Percentiles rank a stretch among this genome's conserved stretches.
Evolutionary conservation across 1,140 invertebrate genomes (phyloP).

Genomic region (Adoxophyes honmai): DNA sequence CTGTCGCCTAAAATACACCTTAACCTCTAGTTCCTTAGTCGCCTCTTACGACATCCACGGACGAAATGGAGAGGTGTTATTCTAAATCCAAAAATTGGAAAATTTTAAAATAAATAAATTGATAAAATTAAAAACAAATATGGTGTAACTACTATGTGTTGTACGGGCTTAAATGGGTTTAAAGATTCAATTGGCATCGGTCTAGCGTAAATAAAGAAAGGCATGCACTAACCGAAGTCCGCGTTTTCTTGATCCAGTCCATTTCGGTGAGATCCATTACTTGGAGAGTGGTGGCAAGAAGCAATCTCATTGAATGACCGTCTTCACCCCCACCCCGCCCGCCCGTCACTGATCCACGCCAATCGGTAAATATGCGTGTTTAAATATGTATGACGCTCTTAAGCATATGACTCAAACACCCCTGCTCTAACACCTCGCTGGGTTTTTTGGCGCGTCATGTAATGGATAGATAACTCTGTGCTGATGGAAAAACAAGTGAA

Average conservation of each 20-base stretch:
- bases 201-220: not conserved
- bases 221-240: slow-evolving; percentile 45
- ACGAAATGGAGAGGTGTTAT: too few species aligned
- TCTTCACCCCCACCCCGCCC: slow-evolving; percentile 40
- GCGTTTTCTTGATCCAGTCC: slow-evolving; percentile 73
- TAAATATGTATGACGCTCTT: slow-evolving; percentile 75
- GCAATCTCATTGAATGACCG: slow-evolving; percentile 79
- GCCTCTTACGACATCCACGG: too few species aligned
- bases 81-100: too few species aligned
- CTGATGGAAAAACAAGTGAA: not conserved
- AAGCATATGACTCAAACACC: slow-evolving; percentile 60
- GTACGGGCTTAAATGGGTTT: too few species aligned
- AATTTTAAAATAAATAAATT: too few species aligned
- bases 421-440: not conserved
- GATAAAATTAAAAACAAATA: too few species aligned
- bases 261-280: slow-evolving; percentile 78
- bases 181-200: too few species aligned
- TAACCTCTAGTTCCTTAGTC: too few species aligned
- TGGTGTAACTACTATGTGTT: too few species aligned
- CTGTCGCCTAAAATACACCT: too few species aligned
- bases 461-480: not conserved
- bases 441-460: not conserved
- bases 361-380: slow-evolving; percentile 76
- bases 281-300: slow-evolving; percentile 74
- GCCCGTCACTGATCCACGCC: slow-evolving; percentile 56